Percentiles rank a stretch among this genome's conserved stretches.
Conservation (phyloP, 2,888 invertebrate species). For the Amphipoea lucens region DNA sequence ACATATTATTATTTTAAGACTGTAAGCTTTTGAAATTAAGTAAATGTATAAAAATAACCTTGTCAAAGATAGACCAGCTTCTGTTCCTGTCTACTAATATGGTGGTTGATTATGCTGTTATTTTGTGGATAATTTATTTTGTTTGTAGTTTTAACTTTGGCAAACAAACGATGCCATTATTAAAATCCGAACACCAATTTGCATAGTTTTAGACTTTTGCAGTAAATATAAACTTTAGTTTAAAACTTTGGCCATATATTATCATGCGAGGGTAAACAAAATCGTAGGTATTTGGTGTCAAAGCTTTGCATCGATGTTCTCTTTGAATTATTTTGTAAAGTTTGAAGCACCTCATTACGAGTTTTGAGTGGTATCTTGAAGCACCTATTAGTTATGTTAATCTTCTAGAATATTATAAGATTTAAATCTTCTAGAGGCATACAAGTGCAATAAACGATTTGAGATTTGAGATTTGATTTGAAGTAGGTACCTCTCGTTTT, state of each 20-base stretch:
- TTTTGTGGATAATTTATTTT: not conserved
- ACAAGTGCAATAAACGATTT: too few relatives aligned
- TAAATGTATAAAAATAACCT: too few relatives aligned
- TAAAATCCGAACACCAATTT: constrained; percentile 34
- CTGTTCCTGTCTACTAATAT: too few relatives aligned
- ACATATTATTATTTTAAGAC: too few relatives aligned
- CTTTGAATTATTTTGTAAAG: constrained; percentile 37
- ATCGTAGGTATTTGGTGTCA: constrained; percentile 32
- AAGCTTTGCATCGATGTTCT: constrained; percentile 33
- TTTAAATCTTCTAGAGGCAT: not conserved
- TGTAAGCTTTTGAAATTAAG: too few relatives aligned
- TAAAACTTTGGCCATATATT: constrained; percentile 41
- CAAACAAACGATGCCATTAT: constrained; percentile 26
- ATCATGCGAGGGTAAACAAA: constrained; percentile 36
- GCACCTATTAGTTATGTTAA: too few relatives aligned
- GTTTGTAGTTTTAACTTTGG: constrained; percentile 13
- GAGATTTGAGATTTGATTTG: too few relatives aligned
- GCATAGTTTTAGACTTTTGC: constrained; percentile 44
- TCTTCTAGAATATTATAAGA: not conserved
- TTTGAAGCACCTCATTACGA: constrained; percentile 20
- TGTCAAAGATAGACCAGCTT: too few relatives aligned
- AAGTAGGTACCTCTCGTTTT: not conserved
- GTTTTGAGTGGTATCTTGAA: constrained; percentile 6
- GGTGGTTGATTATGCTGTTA: not conserved
- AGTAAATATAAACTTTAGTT: constrained; percentile 52